phyloP scores from a whole-genome alignment of 1,140 invertebrate species.

The Drosophila bocki region DNA sequence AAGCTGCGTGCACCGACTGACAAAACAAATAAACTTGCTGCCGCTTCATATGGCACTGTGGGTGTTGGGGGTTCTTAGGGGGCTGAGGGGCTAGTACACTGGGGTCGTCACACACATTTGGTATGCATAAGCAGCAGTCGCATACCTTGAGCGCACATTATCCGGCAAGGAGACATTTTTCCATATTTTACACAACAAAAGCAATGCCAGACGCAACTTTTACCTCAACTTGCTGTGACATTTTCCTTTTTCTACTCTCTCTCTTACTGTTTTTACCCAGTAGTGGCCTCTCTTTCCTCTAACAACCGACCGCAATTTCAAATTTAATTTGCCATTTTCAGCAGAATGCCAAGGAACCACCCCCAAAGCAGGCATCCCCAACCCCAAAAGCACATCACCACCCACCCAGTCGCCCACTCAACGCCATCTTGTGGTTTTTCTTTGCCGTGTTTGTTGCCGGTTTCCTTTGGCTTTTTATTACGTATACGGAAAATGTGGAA shows the following conservation, averaged over 20 bases:
- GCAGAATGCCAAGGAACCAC: slow-evolving; percentile 42
- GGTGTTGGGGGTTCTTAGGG: neutral
- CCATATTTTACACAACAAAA: slow-evolving; percentile 76
- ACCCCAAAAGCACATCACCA: slow-evolving; percentile 20
- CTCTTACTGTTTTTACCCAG: too few relatives aligned
- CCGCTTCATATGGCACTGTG: slow-evolving; percentile 31
- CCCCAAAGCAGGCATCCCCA: slow-evolving; percentile 18
- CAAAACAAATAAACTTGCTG: slow-evolving; percentile 73
- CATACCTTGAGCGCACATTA: slow-evolving; percentile 64
- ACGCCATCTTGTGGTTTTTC: slow-evolving; percentile 73
- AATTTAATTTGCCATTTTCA: slow-evolving; percentile 83
- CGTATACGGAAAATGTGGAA: slow-evolving; percentile 80
- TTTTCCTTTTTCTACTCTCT: slow-evolving; percentile 25
- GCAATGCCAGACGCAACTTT: slow-evolving; percentile 70
- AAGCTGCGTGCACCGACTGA: slow-evolving; percentile 54
- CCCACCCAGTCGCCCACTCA: slow-evolving; percentile 29
- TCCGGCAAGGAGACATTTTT: slow-evolving; percentile 66
- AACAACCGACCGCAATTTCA: slow-evolving; percentile 70
- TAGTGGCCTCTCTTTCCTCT: slow-evolving; percentile 10
- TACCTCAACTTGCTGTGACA: slow-evolving; percentile 77
- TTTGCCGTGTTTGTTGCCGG: slow-evolving; percentile 51
- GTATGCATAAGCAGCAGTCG: slow-evolving; percentile 77
- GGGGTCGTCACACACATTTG: slow-evolving; percentile 61
- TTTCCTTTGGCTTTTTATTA: slow-evolving; percentile 76
- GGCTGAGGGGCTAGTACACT: neutral